Evolutionary conservation across 1,140 invertebrate genomes (phyloP).

Genomic region (Drosophila burlai): DNA sequence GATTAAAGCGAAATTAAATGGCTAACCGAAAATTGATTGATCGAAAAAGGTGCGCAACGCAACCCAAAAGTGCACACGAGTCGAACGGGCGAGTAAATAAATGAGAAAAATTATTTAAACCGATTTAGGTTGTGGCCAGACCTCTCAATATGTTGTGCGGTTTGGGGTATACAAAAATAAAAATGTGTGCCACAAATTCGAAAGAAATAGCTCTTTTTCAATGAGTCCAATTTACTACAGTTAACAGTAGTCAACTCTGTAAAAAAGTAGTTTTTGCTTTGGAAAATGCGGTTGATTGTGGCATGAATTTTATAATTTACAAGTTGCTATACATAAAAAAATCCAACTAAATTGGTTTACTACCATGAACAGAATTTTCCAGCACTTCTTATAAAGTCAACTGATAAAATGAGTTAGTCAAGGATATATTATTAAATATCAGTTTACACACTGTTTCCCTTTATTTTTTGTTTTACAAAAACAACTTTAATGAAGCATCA

Average conservation of each 20-base stretch:
- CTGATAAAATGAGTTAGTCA: background rate
- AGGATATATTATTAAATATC: background rate
- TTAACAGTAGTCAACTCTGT: background rate
- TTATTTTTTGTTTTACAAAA: background rate
- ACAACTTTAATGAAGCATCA: conserved; percentile 27
- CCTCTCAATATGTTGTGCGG: conserved; percentile 33
- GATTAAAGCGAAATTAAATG: conserved; percentile 83
- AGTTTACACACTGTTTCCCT: background rate
- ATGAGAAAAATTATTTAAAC: conserved; percentile 57
- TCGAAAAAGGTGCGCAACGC: conserved; percentile 69
- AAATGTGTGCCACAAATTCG: background rate
- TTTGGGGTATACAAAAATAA: conserved; percentile 5
- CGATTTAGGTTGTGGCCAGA: conserved; percentile 37
- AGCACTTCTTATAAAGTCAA: background rate
- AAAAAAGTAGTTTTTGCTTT: background rate
- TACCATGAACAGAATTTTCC: background rate
- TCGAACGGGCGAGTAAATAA: conserved; percentile 21
- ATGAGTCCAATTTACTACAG: background rate
- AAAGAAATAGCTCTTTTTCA: conserved; percentile 2
- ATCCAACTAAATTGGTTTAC: background rate
- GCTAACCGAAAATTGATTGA: conserved; percentile 73
- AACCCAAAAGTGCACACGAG: conserved; percentile 9
- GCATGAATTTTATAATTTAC: background rate
- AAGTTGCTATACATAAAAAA: background rate
- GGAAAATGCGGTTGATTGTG: background rate